Percentiles rank a stretch among this genome's conserved stretches.
phyloP scores from a whole-genome alignment of 2,888 invertebrate genomes.

The Synanthedon vespiformis region DNA sequence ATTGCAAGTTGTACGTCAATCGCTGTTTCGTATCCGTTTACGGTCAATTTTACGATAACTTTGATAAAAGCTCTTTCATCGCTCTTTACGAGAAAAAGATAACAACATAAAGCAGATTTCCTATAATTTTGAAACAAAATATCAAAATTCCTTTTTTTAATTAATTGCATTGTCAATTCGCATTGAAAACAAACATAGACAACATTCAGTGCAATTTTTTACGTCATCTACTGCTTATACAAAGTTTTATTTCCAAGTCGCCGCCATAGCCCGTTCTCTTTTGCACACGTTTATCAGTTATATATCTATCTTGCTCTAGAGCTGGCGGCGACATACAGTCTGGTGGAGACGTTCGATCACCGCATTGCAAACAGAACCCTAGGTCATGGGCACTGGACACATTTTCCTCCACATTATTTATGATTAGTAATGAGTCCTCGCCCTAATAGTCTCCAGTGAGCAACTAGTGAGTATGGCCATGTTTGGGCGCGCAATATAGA shows the following conservation, averaged over 20 bases:
- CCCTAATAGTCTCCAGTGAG: conserved; percentile 20
- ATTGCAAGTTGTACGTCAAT: conserved; percentile 4
- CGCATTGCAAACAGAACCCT: conserved; percentile 59
- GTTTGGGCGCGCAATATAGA: conserved; percentile 24
- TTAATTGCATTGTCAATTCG: not conserved
- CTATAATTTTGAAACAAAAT: not conserved
- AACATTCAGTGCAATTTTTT: conserved; percentile 31
- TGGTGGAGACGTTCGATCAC: conserved; percentile 50
- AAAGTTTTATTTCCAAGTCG: conserved; percentile 47
- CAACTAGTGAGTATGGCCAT: conserved; percentile 16
- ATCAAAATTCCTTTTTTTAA: not conserved
- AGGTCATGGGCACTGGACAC: conserved; percentile 54
- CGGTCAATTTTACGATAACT: conserved; percentile 10
- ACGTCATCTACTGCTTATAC: conserved; percentile 37
- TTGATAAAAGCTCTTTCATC: too few species aligned
- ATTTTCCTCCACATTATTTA: conserved; percentile 37
- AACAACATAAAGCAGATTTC: too few species aligned
- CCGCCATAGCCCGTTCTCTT: conserved; percentile 31
- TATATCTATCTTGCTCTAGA: conserved; percentile 42
- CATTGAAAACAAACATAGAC: not conserved
- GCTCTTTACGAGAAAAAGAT: too few species aligned
- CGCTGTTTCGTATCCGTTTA: conserved; percentile 3
- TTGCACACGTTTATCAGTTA: conserved; percentile 28
- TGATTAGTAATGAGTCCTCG: conserved; percentile 23
- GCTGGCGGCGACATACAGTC: conserved; percentile 67